Base-by-base conservation (phyloP, 37 sponge, comb jelly and placozoan genomes). In the Halichondria panicea region DNA sequence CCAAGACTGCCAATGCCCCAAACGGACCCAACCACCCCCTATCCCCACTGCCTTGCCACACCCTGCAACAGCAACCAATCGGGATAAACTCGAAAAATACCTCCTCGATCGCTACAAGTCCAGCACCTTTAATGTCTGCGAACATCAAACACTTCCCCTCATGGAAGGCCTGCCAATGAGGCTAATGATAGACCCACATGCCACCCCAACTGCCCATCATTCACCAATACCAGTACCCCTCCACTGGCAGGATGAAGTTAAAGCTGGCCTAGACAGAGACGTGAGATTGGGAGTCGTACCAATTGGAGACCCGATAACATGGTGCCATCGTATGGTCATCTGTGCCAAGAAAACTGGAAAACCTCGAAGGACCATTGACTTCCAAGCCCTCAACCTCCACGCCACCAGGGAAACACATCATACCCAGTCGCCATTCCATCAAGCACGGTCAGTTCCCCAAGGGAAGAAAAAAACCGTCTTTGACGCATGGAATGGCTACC, bases 131-230 rank as follows among this genome's bases (percentile, higher is more conserved):
- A 77, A 77, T 43, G 38, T 22, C 22, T 53, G 68, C 39, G 68
- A 77, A 39, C 78, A 66, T 38, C 68, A 77, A 30, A 34, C 68
- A 39, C 66, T 77, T 8, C 78, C 78, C 57, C 55, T 79, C 38
- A 81, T 81, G 81, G 81, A 70, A 27, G 71, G 81, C 37, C 81
- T 66, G 34, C 81, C 81, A 52, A 62, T 70, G 81, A 27, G 77
- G 62, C 52, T 81, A 11, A 71, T 71, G 65, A 63, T 81, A 38
- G 72, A 71, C 41, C 81, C 81, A 63, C 48, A 71, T 1, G 81
- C 81, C 24, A 81, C 63, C 24, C 80, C 81, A 39, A 71, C 72
- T 45, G 72, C 81, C 53, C 77, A 65, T 38, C 77, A 76, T 60
- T 71, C 67, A 63, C 72, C 81, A 44, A 79, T 68, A 31, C 80